Evolutionary conservation across 1,140 invertebrate genomes (phyloP), one percentile per base, ranked within the genome.

Genomic region (Hyphantria cunea): DNA sequence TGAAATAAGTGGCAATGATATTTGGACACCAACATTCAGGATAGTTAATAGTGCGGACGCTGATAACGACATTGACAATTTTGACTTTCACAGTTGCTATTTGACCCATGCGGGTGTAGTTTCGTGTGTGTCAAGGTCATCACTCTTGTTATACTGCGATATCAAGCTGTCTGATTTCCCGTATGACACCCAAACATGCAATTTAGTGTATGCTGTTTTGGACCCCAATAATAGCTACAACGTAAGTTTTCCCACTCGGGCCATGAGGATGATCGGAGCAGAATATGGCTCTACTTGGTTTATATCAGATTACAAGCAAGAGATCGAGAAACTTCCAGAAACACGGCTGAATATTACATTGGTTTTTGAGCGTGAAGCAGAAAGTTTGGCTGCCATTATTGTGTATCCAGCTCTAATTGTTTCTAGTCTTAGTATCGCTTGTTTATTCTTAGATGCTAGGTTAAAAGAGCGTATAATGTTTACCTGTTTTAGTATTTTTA

Each of bases 301-400:
- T 8, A 62, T 70, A 15, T 25, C 54, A 25, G 53, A 65, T 41
- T 65, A 58, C 12, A 34, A 47, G 9, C 66, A 71, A 17, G 44
- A n/a, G 8, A 50, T 67, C n/a, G 61, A 64, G 12, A 11, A 31
- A 7, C 61, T 47, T 7, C 45, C 66, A 7, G 34, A 64, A 0
- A 41, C 37, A 0, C 66, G 72, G 33, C 39, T 80, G 0, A 68
- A 34, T n/a, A 54, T 80, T 12, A 67, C 32, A 0, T 78, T 81
- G 10, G 12, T 67, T 0, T 13, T 81, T 8, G 72, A 83, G 50
- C 66, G 84, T 9, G 62, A 76, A 33, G 78, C 70, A 0, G 51
- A 17, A 2, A 59, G 48, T 5, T 45, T 84, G 0, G 78, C 58
- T 6, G 63, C 68, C 0, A 25, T 79, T 0, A 56, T 73, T 0